Evolutionary conservation across 2,888 invertebrate species (phyloP).

Genomic region (Barypeithes pellucidus): DNA sequence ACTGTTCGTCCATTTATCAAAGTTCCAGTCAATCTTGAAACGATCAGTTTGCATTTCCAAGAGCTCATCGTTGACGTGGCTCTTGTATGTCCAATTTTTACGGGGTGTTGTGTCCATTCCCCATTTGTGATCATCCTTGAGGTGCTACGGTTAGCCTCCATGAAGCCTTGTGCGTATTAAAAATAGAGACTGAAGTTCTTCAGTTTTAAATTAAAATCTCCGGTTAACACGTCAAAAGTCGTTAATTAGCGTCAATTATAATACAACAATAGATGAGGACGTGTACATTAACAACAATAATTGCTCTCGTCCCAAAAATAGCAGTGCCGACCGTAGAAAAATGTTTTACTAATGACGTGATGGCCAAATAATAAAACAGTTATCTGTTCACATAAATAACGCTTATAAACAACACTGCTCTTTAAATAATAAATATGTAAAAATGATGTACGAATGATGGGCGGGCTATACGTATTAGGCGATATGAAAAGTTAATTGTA

Average conservation of each 20-base stretch:
- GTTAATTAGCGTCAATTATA: slow-evolving; percentile 13
- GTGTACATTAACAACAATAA: slow-evolving; percentile 4
- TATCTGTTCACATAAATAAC: too few relatives aligned
- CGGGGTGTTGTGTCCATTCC: too few relatives aligned
- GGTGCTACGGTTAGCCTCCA: too few relatives aligned
- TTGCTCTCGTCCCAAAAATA: slow-evolving; percentile 33
- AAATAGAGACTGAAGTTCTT: too few relatives aligned
- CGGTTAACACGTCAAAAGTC: not conserved
- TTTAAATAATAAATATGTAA: slow-evolving; percentile 6
- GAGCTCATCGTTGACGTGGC: too few relatives aligned
- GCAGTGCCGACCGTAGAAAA: not conserved
- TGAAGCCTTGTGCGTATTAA: not conserved
- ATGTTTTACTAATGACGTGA: not conserved
- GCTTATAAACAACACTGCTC: slow-evolving; percentile 3
- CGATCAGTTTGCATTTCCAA: too few relatives aligned
- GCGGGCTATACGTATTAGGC: slow-evolving; percentile 5
- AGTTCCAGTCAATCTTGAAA: too few relatives aligned
- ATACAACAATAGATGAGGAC: slow-evolving; percentile 19
- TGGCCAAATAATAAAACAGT: not conserved
- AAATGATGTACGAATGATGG: not conserved
- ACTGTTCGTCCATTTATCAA: too few relatives aligned
- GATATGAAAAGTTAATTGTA: not conserved
- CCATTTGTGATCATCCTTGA: too few relatives aligned
- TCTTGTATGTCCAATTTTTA: too few relatives aligned
- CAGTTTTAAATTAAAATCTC: not conserved